A percentile compares a stretch with the other conserved stretches of the same genome.
Conservation (phyloP, 2,113 vertebrate genomes). For the Pandion haliaetus region DNA sequence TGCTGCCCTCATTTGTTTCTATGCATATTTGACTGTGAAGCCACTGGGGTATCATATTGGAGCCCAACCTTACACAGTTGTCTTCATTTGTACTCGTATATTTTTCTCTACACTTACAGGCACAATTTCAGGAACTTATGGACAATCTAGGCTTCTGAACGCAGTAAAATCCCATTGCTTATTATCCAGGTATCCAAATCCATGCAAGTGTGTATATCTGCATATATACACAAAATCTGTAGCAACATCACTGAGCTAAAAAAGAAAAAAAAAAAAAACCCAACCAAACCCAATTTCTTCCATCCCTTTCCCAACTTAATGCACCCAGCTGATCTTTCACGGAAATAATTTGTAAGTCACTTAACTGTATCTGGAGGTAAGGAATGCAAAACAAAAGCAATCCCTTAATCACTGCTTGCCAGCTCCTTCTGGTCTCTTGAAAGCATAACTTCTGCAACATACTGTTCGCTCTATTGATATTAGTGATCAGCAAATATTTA, state of each 20-base stretch:
- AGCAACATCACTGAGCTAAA: background rate
- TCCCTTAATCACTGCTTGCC: background rate
- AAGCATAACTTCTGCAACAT: background rate
- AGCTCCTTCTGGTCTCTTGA: background rate
- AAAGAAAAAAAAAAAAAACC: background rate
- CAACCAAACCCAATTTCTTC: background rate
- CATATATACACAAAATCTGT: background rate
- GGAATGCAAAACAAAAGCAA: background rate
- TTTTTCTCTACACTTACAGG: background rate
- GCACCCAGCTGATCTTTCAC: background rate
- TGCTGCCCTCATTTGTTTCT: background rate
- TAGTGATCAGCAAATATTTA: background rate
- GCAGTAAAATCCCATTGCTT: background rate
- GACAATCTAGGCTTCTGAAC: background rate
- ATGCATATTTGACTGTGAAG: background rate
- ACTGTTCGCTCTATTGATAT: background rate
- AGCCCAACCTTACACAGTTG: background rate
- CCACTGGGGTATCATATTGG: background rate
- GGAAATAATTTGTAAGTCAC: background rate
- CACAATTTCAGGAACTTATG: background rate
- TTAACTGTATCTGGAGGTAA: background rate
- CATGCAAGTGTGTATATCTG: conserved; percentile 17
- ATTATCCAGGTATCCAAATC: background rate
- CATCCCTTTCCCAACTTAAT: background rate
- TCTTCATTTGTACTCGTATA: background rate